These are phyloP conservation scores for Drosophila kuntzei DNA, from an alignment of 2,888 invertebrate genomes.

Conservation along the genomic window DNA sequence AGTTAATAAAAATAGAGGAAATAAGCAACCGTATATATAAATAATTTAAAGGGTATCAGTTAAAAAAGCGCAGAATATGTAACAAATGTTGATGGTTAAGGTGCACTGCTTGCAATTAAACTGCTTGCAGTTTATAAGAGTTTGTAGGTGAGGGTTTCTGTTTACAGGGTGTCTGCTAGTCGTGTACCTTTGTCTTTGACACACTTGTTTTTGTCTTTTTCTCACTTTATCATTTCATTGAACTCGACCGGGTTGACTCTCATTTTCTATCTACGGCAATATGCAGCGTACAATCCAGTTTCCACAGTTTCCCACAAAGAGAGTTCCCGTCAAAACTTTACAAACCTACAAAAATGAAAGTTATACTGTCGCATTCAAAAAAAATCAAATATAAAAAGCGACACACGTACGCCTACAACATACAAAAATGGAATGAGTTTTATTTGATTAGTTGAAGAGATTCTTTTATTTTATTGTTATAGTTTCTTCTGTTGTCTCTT, in stretches of 20 bases:
- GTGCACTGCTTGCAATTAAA: slow-evolving; percentile 6
- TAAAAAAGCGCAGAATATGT: too few species aligned
- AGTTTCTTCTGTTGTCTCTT: slow-evolving; percentile 16
- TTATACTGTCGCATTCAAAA: slow-evolving; percentile 44
- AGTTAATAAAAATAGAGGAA: background rate
- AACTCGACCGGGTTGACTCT: slow-evolving; percentile 43
- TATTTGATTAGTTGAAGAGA: slow-evolving; percentile 40
- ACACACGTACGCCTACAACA: slow-evolving; percentile 31
- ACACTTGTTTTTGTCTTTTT: slow-evolving; percentile 4
- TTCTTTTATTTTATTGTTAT: slow-evolving; percentile 23
- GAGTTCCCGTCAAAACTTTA: slow-evolving; percentile 30
- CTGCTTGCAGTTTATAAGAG: background rate
- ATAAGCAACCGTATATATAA: background rate
- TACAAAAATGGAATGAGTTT: slow-evolving; percentile 33
- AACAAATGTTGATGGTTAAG: background rate
- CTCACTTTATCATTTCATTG: slow-evolving; percentile 56
- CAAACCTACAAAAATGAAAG: slow-evolving; percentile 71
- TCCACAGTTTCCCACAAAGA: slow-evolving; percentile 41
- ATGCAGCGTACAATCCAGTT: slow-evolving; percentile 70
- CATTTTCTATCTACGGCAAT: slow-evolving; percentile 54
- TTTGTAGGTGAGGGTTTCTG: background rate
- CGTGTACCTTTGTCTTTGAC: background rate
- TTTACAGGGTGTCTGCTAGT: slow-evolving; percentile 6
- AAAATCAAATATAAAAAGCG: too few species aligned
- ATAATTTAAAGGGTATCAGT: background rate